A percentile compares a stretch with the other conserved stretches of the same genome.
Evolutionary conservation across 2,888 invertebrate species (phyloP).

Genomic region (Amphiduros pacificus): DNA sequence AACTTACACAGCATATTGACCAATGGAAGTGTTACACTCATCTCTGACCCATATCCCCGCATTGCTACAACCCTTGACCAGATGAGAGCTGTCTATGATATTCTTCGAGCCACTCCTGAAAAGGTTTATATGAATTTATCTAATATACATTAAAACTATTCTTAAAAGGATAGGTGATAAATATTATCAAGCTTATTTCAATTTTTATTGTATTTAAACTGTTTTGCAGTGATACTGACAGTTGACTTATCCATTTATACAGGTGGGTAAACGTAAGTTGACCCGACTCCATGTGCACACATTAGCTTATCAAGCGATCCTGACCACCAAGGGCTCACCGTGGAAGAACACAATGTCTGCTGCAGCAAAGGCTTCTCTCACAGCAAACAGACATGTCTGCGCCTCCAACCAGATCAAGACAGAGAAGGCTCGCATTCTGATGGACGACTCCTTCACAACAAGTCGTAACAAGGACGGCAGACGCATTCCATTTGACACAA

Average conservation of each 20-base stretch:
- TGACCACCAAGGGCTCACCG: constrained; percentile 68
- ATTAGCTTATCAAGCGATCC: constrained; percentile 81
- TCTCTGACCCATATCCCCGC: constrained; percentile 78
- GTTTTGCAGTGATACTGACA: constrained; percentile 23
- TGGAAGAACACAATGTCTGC: constrained; percentile 81
- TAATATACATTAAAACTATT: too few relatives aligned
- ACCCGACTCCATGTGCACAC: constrained; percentile 84
- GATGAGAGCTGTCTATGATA: constrained; percentile 71
- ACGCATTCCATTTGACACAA: constrained; percentile 70
- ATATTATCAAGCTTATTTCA: neutral
- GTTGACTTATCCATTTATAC: too few relatives aligned
- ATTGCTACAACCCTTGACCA: constrained; percentile 79
- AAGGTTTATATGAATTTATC: too few relatives aligned
- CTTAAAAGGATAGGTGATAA: too few relatives aligned
- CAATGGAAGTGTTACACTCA: constrained; percentile 72
- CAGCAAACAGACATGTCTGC: constrained; percentile 82
- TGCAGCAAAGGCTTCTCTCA: constrained; percentile 80
- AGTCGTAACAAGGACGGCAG: constrained; percentile 60
- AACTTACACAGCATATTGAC: constrained; percentile 74
- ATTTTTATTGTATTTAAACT: neutral
- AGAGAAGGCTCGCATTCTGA: constrained; percentile 68
- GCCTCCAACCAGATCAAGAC: constrained; percentile 66
- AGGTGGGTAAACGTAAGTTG: constrained; percentile 66
- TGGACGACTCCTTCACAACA: constrained; percentile 82
- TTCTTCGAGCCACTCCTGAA: constrained; percentile 27